These are phyloP conservation scores for Ennomos erosarius DNA, from an alignment of 2,888 invertebrate genomes.

Conservation along the genomic window DNA sequence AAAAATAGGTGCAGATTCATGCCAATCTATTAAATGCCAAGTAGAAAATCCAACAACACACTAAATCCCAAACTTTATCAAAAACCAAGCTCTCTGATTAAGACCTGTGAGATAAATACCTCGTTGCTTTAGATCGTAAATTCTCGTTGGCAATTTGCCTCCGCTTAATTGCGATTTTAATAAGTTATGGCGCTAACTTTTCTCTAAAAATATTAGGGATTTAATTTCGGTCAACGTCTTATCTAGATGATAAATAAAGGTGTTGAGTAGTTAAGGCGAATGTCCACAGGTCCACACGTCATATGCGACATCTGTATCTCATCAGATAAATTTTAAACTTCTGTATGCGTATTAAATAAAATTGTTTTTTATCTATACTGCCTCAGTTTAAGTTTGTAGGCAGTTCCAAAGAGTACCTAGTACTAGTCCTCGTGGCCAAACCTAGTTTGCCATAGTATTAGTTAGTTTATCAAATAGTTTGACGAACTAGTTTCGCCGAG, in stretches of 20 bases:
- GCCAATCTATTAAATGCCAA: not conserved
- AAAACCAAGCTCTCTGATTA: conserved; percentile 5
- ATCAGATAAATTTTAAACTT: too few species aligned
- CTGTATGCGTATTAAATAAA: too few species aligned
- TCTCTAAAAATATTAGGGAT: conserved; percentile 40
- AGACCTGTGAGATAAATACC: conserved; percentile 47
- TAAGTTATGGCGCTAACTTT: conserved; percentile 57
- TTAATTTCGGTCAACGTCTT: conserved; percentile 33
- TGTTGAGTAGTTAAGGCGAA: conserved; percentile 1
- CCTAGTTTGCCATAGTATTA: too few species aligned
- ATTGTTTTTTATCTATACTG: too few species aligned
- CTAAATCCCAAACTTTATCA: not conserved
- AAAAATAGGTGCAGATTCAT: too few species aligned
- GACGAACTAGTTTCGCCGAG: too few species aligned
- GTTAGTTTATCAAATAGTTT: too few species aligned
- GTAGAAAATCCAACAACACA: not conserved
- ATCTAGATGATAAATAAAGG: conserved; percentile 21
- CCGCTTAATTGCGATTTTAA: conserved; percentile 63
- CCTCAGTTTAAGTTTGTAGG: too few species aligned
- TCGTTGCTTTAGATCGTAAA: conserved; percentile 41
- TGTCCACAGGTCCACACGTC: too few species aligned
- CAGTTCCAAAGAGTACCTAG: too few species aligned
- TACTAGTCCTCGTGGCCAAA: too few species aligned
- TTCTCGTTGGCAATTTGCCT: conserved; percentile 48
- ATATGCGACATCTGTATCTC: too few species aligned